Percentiles rank a stretch among this genome's conserved stretches.
phyloP scores from a whole-genome alignment of 1,140 invertebrate species.

The Carcinoscorpius rotundicauda region DNA sequence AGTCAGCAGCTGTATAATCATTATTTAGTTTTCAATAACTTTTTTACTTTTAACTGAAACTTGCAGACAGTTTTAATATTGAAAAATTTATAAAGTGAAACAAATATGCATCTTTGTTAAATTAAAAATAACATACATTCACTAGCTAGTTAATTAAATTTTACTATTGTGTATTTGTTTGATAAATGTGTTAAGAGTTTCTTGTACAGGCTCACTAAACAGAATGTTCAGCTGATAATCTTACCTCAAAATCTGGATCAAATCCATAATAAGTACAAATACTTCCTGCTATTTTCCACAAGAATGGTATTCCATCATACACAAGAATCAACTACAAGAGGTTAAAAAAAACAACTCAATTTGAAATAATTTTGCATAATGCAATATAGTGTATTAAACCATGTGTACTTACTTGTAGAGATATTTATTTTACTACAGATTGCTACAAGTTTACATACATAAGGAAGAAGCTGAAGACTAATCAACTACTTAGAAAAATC shows the following conservation, averaged over 20 bases:
- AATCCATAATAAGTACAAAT: constrained; percentile 26
- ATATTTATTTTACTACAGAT: too few relatives aligned
- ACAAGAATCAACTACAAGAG: constrained; percentile 30
- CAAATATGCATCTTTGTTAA: neutral
- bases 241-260: constrained; percentile 32
- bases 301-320: constrained; percentile 30
- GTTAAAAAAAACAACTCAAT: constrained; percentile 9
- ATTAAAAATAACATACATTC: constrained; percentile 2
- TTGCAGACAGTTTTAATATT: neutral
- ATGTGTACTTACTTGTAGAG: too few relatives aligned
- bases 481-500: too few relatives aligned
- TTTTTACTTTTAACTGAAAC: too few relatives aligned
- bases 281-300: constrained; percentile 30
- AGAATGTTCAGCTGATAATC: neutral
- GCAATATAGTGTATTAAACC: too few relatives aligned
- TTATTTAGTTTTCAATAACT: too few relatives aligned
- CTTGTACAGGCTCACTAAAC: too few relatives aligned
- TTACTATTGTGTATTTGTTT: too few relatives aligned
- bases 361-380: too few relatives aligned
- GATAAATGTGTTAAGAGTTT: neutral
- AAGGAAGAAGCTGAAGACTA: too few relatives aligned
- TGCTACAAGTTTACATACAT: too few relatives aligned
- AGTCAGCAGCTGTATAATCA: too few relatives aligned
- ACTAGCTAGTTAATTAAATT: neutral
- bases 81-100: neutral